Percentiles rank a stretch among this genome's conserved stretches.
Evolutionary conservation across 2,797 vertebrate genomes (phyloP).

Genomic region (Mormyrops attenuatus): DNA sequence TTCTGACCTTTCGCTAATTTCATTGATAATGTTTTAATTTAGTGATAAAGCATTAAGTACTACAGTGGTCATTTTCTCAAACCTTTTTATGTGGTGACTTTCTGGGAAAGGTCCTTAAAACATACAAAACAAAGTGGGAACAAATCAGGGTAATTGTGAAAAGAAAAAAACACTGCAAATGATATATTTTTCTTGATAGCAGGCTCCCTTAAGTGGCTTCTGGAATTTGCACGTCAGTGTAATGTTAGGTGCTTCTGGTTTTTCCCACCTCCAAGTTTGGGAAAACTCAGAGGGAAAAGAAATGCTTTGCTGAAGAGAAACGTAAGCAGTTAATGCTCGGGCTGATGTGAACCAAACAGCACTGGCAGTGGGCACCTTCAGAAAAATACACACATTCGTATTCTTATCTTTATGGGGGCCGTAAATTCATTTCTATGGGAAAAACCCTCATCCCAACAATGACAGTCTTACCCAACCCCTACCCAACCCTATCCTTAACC

Average conservation of each 20-base stretch:
- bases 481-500: not conserved
- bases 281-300: not conserved
- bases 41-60: not conserved
- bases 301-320: not conserved
- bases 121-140: not conserved
- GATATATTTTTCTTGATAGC: not conserved
- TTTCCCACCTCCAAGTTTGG: conserved; percentile 6
- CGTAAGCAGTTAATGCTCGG: not conserved
- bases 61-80: not conserved
- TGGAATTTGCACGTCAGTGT: not conserved
- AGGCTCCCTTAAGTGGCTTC: not conserved
- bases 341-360: conserved; percentile 3
- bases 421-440: not conserved
- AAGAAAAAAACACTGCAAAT: not conserved
- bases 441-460: not conserved
- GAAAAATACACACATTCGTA: not conserved
- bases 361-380: not conserved
- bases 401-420: not conserved
- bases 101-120: not conserved
- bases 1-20: not conserved
- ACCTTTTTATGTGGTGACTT: not conserved
- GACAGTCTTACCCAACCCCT: not conserved
- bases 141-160: not conserved
- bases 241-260: not conserved
- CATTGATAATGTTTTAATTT: not conserved